Evolutionary conservation across 1,140 invertebrate species (phyloP), one percentile per base, ranked within the genome.

Genomic region (Drosophila seguyi): DNA sequence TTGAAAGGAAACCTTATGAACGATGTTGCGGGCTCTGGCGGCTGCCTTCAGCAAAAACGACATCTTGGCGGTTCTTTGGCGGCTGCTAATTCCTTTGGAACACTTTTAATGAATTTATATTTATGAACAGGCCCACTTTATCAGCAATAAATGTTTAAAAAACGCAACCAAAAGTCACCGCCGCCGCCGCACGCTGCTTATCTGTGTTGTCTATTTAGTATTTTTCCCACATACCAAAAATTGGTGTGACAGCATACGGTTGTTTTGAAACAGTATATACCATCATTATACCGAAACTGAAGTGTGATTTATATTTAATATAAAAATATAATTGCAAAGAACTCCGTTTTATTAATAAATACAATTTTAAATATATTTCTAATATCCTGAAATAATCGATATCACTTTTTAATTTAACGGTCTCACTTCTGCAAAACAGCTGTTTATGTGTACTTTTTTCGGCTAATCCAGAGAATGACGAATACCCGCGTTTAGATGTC

Each of bases 1-100:
- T 66, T 1, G n/a, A 16, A 42, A 16, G 44, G 85, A 90, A 88
- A 88, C 85, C 85, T 88, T 88, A 88, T 90, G 59, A 90, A 84
- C 48, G 78, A 90, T 67, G 38, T 81, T 71, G 27, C 78, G 77
- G 45, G 69, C 48, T 34, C 44, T 38, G 45, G 56, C 27, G 20
- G 81, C 81, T 61, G 74, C 66, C 75, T 68, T 85, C 5, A 88
- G 50, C 16, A 90, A 36, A 31, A 90, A 66, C 69, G 85, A 88
- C 85, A 88, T 88, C 2, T 78, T 75, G 44, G 29, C 29, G 57
- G 63, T 38, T 76, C 42, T 56, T 14, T n/a, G 38, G 11, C 6
- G 36, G 14, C 34, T n/a, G 14, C 41, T 39, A 3, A 10, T 4
- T 55, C 8, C 14, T 18, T 16, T n/a, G 2, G n/a, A 5, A 5